Percentiles rank a stretch among this genome's conserved stretches.
phyloP scores from a whole-genome alignment of 1,140 invertebrate species.

The Halesus radiatus region DNA sequence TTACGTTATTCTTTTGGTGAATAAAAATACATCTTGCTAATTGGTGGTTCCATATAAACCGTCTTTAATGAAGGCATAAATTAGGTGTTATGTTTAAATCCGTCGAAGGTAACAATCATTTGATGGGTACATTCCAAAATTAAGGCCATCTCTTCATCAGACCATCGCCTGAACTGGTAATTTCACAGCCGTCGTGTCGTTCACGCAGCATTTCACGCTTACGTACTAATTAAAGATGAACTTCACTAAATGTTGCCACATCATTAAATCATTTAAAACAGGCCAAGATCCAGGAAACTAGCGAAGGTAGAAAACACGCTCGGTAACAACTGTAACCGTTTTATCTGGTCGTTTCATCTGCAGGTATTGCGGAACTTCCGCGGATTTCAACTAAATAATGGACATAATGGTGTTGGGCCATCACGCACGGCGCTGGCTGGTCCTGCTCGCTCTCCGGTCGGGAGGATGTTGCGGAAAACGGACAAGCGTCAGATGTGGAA shows the following conservation, averaged over 20 bases:
- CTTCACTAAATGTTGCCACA: too few relatives aligned
- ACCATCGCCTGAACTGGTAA: not conserved
- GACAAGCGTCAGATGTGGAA: constrained; percentile 14
- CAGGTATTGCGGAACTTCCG: not conserved
- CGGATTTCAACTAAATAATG: constrained; percentile 1
- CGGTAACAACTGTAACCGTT: not conserved
- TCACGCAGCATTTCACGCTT: not conserved
- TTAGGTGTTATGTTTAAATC: too few relatives aligned
- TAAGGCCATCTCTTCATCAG: too few relatives aligned
- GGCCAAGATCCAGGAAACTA: not conserved
- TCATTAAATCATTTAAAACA: too few relatives aligned
- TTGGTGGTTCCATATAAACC: too few relatives aligned
- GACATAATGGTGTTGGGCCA: not conserved
- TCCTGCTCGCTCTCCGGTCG: not conserved
- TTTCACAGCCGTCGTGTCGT: not conserved
- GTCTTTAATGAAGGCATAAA: too few relatives aligned
- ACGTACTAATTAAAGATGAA: not conserved
- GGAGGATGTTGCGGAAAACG: constrained; percentile 17
- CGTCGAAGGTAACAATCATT: too few relatives aligned
- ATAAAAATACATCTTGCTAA: too few relatives aligned
- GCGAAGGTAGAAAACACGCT: not conserved
- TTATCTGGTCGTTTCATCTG: constrained; percentile 11
- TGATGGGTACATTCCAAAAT: too few relatives aligned
- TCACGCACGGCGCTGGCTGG: not conserved
- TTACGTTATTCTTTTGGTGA: too few relatives aligned